Conservation (phyloP, 1,140 invertebrate species). For the Zaprionus camerounensis region DNA sequence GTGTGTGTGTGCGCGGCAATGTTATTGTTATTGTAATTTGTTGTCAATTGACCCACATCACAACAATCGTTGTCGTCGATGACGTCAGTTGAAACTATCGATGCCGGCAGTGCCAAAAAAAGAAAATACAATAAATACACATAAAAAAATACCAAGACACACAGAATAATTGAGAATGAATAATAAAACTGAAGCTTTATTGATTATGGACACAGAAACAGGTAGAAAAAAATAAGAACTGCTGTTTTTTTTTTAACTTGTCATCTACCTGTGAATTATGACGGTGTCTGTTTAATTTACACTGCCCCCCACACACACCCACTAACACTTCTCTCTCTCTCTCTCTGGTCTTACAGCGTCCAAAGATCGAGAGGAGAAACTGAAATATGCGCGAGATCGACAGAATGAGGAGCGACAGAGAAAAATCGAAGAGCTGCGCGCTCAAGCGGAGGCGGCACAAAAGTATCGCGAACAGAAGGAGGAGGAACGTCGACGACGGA, state of each 20-base stretch:
- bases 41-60: constrained; percentile 79
- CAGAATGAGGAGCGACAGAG: constrained; percentile 94
- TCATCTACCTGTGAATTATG: constrained; percentile 56
- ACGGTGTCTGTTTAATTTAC: neutral
- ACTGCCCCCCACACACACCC: neutral
- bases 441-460: constrained; percentile 93
- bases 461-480: constrained; percentile 94
- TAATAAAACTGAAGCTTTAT: constrained; percentile 40
- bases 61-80: constrained; percentile 46
- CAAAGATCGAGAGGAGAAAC: constrained; percentile 86
- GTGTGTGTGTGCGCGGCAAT: constrained; percentile 15
- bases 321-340: constrained; percentile 14
- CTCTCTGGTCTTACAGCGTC: constrained; percentile 52
- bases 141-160: constrained; percentile 23
- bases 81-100: constrained; percentile 51
- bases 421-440: constrained; percentile 93
- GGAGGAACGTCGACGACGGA: constrained; percentile 90
- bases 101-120: constrained; percentile 64
- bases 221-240: constrained; percentile 42
- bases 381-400: constrained; percentile 89
- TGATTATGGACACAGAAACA: constrained; percentile 62
- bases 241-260: constrained; percentile 32
- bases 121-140: neutral
- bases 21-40: constrained; percentile 61
- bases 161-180: constrained; percentile 20